These are phyloP conservation scores for Lacanobia wlatinum DNA, from an alignment of 2,888 invertebrate species.

Conservation along the genomic window DNA sequence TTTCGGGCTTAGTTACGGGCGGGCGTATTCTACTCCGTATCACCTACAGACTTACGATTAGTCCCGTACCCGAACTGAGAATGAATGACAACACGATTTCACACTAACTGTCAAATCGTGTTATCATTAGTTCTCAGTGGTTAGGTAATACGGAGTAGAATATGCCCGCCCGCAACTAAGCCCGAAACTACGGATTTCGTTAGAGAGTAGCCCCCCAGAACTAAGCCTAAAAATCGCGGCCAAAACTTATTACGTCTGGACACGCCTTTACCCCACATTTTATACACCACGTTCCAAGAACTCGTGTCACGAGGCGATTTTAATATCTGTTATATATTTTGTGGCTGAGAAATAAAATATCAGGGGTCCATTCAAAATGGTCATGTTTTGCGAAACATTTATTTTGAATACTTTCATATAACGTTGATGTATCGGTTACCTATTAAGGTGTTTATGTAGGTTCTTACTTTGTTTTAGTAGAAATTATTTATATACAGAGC, in stretches of 20 bases:
- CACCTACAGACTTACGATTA: too few species aligned
- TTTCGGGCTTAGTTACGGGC: too few species aligned
- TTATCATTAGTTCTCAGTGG: too few species aligned
- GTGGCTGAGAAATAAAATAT: constrained; percentile 33
- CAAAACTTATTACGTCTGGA: constrained; percentile 21
- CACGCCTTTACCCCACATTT: constrained; percentile 36
- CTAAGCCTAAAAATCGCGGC: not conserved
- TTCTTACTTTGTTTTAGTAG: not conserved
- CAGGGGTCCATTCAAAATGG: constrained; percentile 43
- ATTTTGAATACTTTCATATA: constrained; percentile 28
- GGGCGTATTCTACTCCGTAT: too few species aligned
- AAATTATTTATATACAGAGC: too few species aligned
- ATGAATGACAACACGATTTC: too few species aligned
- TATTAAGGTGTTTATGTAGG: constrained; percentile 25
- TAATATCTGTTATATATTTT: constrained; percentile 37
- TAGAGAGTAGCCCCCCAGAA: too few species aligned
- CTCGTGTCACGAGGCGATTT: constrained; percentile 36
- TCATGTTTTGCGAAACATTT: constrained; percentile 23
- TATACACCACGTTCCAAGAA: constrained; percentile 23
- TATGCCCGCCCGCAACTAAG: too few species aligned
- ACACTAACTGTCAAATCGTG: too few species aligned
- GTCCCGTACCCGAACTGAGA: too few species aligned
- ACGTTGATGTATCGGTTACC: constrained; percentile 37
- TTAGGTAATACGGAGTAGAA: too few species aligned
- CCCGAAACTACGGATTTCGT: too few species aligned